Percentiles rank a stretch among this genome's conserved stretches.
phyloP scores from a whole-genome alignment of 92 coral and sea anemone species.

The Palythoa grandis region DNA sequence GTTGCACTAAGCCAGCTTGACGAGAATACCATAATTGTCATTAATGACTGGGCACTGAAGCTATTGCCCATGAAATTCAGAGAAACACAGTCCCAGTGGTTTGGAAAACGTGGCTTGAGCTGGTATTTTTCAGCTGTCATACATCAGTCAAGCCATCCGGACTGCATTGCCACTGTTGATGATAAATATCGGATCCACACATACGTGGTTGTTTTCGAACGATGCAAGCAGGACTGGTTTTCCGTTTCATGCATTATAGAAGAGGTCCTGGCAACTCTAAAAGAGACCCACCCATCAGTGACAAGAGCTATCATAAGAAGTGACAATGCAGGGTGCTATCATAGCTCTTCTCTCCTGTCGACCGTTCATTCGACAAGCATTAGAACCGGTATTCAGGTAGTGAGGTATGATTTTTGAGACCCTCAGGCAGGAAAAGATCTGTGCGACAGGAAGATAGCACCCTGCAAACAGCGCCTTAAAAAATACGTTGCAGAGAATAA shows the following conservation, averaged over 20 bases:
- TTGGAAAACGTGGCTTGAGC: constrained; percentile 53
- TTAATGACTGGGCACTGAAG: constrained; percentile 70
- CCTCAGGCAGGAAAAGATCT: constrained; percentile 55
- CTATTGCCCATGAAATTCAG: constrained; percentile 54
- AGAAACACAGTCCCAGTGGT: constrained; percentile 66
- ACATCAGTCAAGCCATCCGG: constrained; percentile 53
- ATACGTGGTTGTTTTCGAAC: constrained; percentile 28
- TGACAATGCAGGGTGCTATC: constrained; percentile 65
- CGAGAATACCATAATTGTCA: constrained; percentile 43
- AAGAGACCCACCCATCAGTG: constrained; percentile 49
- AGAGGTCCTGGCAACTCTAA: constrained; percentile 47
- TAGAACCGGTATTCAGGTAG: constrained; percentile 48
- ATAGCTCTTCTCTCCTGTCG: constrained; percentile 50
- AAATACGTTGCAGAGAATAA: constrained; percentile 50
- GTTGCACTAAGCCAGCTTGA: constrained; percentile 28
- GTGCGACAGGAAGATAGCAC: constrained; percentile 29
- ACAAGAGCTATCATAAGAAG: constrained; percentile 42
- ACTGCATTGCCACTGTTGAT: constrained; percentile 42
- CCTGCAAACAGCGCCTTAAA: constrained; percentile 44
- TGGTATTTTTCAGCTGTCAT: constrained; percentile 64
- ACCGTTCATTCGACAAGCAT: constrained; percentile 48
- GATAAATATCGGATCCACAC: constrained; percentile 47
- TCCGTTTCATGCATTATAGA: constrained; percentile 51
- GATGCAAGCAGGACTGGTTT: constrained; percentile 63
- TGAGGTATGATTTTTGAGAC: constrained; percentile 55